Evolutionary conservation across 2,888 invertebrate genomes (phyloP).

Genomic region (Parnassius apollo): DNA sequence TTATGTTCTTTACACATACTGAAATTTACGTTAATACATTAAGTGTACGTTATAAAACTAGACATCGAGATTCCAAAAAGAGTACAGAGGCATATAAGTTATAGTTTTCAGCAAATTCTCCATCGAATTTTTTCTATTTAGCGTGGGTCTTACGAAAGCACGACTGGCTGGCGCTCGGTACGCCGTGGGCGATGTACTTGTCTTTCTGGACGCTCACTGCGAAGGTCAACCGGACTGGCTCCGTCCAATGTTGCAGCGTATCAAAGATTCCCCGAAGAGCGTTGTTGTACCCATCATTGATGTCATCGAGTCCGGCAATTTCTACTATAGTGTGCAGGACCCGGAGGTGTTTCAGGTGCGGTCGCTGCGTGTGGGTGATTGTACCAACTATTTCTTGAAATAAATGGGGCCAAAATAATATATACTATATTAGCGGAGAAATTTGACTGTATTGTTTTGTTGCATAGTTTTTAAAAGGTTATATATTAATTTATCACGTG

Average conservation of each 20-base stretch:
- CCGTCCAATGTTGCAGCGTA: conserved; percentile 92
- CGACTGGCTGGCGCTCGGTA: conserved; percentile 92
- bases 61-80: too few relatives aligned
- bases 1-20: too few relatives aligned
- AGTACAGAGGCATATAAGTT: not conserved
- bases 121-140: conserved; percentile 79
- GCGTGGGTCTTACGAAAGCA: conserved; percentile 92
- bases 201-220: conserved; percentile 96
- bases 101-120: not conserved
- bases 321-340: conserved; percentile 86
- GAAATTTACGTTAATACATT: too few relatives aligned
- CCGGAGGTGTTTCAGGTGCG: conserved; percentile 70
- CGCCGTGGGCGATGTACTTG: conserved; percentile 89
- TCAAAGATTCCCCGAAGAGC: conserved; percentile 89
- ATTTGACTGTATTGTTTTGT: too few relatives aligned
- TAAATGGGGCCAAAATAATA: not conserved
- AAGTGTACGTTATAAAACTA: too few relatives aligned
- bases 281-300: conserved; percentile 97
- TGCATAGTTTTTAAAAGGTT: too few relatives aligned
- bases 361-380: conserved; percentile 12
- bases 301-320: conserved; percentile 90
- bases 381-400: conserved; percentile 16
- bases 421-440: too few relatives aligned
- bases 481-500: too few relatives aligned
- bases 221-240: conserved; percentile 92